Evolutionary conservation across 2,888 invertebrate genomes (phyloP).

Genomic region (Sipha maydis): DNA sequence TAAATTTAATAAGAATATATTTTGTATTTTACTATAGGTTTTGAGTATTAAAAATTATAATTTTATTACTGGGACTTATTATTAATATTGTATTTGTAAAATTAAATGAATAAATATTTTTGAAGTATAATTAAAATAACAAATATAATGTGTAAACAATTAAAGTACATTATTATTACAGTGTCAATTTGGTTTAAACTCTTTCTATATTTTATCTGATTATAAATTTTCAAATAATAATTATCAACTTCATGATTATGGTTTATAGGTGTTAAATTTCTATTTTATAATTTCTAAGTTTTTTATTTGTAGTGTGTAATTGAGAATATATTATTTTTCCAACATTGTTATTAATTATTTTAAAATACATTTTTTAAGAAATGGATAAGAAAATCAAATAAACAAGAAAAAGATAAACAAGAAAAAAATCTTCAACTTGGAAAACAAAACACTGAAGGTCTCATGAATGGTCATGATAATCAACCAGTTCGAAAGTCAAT

Average conservation of each 20-base stretch:
- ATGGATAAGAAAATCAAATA: constrained; percentile 40
- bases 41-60: background rate
- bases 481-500: constrained; percentile 30
- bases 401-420: constrained; percentile 25
- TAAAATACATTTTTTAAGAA: constrained; percentile 29
- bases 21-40: background rate
- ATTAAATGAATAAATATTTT: background rate
- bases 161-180: too few relatives aligned
- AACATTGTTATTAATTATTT: background rate
- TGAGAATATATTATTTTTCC: background rate
- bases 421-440: background rate
- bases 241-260: too few relatives aligned
- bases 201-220: too few relatives aligned
- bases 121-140: background rate
- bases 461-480: constrained; percentile 17
- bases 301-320: too few relatives aligned
- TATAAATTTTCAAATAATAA: too few relatives aligned
- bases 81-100: background rate
- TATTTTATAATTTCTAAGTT: too few relatives aligned
- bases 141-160: too few relatives aligned
- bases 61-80: background rate
- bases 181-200: too few relatives aligned
- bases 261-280: too few relatives aligned
- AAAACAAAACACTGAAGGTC: background rate
- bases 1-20: background rate